These are phyloP conservation scores for Oceanodroma tethys DNA, from an alignment of 2,113 vertebrate species.

Conservation along the genomic window DNA sequence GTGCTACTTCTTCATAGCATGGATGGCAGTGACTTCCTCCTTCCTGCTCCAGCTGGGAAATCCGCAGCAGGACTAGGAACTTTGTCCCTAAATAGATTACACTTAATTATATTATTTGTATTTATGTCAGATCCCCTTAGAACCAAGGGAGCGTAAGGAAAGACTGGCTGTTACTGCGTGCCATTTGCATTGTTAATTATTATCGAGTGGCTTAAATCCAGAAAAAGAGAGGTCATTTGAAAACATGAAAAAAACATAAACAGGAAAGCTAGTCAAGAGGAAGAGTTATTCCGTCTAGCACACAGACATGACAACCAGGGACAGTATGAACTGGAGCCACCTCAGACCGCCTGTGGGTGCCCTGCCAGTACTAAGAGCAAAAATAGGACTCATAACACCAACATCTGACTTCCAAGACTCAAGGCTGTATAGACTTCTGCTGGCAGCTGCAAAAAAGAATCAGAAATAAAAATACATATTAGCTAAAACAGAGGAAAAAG, in stretches of 20 bases:
- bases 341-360: background rate
- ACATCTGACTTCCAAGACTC: conserved; percentile 1
- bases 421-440: background rate
- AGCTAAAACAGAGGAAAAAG: background rate
- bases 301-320: background rate
- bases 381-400: conserved; percentile 21
- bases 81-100: background rate
- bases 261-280: background rate
- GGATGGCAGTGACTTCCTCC: background rate
- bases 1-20: background rate
- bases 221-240: background rate
- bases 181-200: background rate
- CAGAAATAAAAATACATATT: background rate
- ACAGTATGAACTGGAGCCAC: background rate
- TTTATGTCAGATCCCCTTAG: background rate
- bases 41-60: background rate
- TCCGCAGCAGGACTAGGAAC: background rate
- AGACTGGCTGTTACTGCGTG: background rate
- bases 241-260: background rate
- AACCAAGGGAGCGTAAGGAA: background rate
- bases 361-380: conserved; percentile 6
- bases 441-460: background rate
- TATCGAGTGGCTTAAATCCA: background rate
- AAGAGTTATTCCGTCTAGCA: background rate
- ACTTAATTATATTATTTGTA: background rate